These are phyloP conservation scores for Benitochromis conjunctus DNA, from an alignment of 2,113 vertebrate genomes.

Conservation along the genomic window DNA sequence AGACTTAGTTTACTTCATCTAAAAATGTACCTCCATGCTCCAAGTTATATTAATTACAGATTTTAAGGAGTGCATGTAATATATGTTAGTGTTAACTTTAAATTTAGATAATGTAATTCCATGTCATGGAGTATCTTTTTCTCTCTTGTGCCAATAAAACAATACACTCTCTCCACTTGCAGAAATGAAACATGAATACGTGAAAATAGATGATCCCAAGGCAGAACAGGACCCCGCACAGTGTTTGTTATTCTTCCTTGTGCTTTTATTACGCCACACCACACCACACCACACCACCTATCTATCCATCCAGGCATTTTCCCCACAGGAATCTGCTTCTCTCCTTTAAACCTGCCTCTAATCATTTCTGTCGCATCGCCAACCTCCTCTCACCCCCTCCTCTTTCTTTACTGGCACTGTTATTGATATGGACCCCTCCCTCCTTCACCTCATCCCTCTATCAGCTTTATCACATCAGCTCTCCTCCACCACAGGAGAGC, in stretches of 20 bases:
- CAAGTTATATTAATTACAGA: background rate
- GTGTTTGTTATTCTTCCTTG: background rate
- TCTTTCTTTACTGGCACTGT: slow-evolving; percentile 17
- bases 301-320: background rate
- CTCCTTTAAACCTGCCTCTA: slow-evolving; percentile 23
- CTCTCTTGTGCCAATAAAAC: background rate
- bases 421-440: slow-evolving; percentile 36
- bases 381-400: slow-evolving; percentile 16
- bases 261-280: background rate
- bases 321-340: slow-evolving; percentile 7
- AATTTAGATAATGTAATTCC: background rate
- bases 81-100: background rate
- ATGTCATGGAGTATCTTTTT: background rate
- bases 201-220: background rate
- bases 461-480: slow-evolving; percentile 30
- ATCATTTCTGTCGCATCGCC: slow-evolving; percentile 45
- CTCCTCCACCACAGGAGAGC: slow-evolving; percentile 26
- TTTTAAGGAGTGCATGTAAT: background rate
- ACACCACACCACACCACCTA: too few species aligned
- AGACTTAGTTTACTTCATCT: background rate
- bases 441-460: background rate
- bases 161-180: background rate
- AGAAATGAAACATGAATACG: background rate
- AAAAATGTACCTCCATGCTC: background rate
- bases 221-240: background rate